Evolutionary conservation across 2,888 invertebrate species (phyloP).

Genomic region (Drosophila histrio): DNA sequence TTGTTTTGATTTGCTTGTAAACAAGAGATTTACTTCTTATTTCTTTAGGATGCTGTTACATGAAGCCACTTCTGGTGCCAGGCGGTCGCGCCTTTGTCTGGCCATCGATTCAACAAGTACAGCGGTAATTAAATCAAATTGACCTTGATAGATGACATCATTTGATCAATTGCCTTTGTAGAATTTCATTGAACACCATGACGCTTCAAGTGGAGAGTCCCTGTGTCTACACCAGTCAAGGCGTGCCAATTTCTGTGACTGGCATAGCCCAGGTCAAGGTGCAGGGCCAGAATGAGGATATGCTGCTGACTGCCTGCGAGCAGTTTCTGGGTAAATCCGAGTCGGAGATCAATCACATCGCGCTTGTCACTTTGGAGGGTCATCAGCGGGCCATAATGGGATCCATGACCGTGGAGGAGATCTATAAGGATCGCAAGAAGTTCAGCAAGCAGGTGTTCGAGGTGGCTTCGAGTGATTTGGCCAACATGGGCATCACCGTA

Average conservation of each 20-base stretch:
- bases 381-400: constrained; percentile 98
- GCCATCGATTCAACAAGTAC: constrained; percentile 95
- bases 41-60: constrained; percentile 94
- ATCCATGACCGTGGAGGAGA: constrained; percentile 98
- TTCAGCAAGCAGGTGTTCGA: constrained; percentile 97
- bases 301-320: constrained; percentile 93
- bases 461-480: constrained; percentile 96
- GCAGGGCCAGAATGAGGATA: constrained; percentile 90
- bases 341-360: constrained; percentile 94
- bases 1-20: constrained; percentile 39
- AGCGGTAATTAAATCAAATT: constrained; percentile 86
- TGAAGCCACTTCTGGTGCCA: constrained; percentile 95
- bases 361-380: constrained; percentile 95
- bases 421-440: constrained; percentile 97
- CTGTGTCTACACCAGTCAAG: constrained; percentile 97
- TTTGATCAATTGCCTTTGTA: constrained; percentile 75
- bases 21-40: constrained; percentile 19
- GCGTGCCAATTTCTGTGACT: constrained; percentile 98
- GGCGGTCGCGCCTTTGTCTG: constrained; percentile 99
- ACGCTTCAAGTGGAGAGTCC: constrained; percentile 98
- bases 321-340: constrained; percentile 96
- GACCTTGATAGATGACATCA: constrained; percentile 33
- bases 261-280: constrained; percentile 98
- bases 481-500: constrained; percentile 98
- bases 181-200: constrained; percentile 98